Base-by-base conservation (phyloP, 2,113 vertebrate species). In the Lepisosteus osseus region DNA sequence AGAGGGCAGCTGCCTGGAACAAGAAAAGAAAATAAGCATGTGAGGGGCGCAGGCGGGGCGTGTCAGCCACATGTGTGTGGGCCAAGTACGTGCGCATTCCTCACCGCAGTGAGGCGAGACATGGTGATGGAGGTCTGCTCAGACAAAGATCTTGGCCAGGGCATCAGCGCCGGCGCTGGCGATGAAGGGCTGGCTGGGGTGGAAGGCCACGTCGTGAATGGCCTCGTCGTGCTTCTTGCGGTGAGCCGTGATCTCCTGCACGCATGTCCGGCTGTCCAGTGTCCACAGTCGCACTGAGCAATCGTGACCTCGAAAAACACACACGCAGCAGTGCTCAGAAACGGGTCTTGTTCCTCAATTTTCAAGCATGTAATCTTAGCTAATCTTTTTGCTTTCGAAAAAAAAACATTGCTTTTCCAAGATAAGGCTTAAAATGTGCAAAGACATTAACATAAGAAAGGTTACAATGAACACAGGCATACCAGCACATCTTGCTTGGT, bases 281-380 rank as follows among this genome's bases (percentile, higher is more conserved):
- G 94, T 95, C 95, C 95, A 97, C 44, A 96, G 88, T 13, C 95
- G 95, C 82, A 97, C 92, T 0, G 95, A 97, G 85, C 95, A 97
- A 88, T 97, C 95, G 0, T 97, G 95, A 79, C 95, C 95, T 96
- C 83, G 0, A 54, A 29, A 29, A 29, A 14, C 57, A 59, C 41
- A 65, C 62, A 65, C 3, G 17, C n/a, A 40, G 17, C 29, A 29
- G 29, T 29, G 1, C 29, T 29, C 29, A 29, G 29, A 29, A 29
- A 29, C 29, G 29, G 29, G 1, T 29, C 29, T 29, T 29, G 1
- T 2, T 29, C 29, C 2, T 29, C 29, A 29, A 29, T 29, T 29
- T 29, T 29, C 29, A 29, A 29, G 29, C 29, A 29, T 29, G 29
- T 29, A 29, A 29, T 29, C 29, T 29, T 29, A 29, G 29, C 29